phyloP scores from a whole-genome alignment of 1,140 invertebrate species.

The Nylanderia fulva region DNA sequence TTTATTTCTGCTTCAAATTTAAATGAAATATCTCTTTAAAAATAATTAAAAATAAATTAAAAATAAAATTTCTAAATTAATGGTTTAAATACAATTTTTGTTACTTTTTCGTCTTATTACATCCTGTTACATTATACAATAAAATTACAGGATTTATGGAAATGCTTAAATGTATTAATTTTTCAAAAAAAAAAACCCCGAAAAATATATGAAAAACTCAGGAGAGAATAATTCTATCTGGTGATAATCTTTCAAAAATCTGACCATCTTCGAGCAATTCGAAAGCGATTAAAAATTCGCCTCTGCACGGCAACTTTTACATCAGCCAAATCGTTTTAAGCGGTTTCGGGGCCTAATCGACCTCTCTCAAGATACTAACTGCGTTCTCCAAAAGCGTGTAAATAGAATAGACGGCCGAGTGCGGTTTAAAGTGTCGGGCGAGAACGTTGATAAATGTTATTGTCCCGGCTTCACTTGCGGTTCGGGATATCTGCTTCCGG shows the following conservation, averaged over 20 bases:
- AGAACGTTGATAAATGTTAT: conserved; percentile 78
- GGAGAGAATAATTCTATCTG: background rate
- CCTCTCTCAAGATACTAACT: conserved; percentile 23
- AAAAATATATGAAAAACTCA: background rate
- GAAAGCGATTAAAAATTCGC: background rate
- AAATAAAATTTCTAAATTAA: too few relatives aligned
- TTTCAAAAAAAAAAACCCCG: background rate
- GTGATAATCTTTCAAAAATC: background rate
- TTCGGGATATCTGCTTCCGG: conserved; percentile 76
- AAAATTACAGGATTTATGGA: background rate
- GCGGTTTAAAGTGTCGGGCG: conserved; percentile 68
- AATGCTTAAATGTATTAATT: background rate
- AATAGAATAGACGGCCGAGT: conserved; percentile 63
- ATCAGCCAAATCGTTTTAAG: background rate
- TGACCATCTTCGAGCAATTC: background rate
- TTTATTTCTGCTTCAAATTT: background rate
- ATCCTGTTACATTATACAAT: background rate
- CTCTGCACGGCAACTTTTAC: too few relatives aligned
- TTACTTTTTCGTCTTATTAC: background rate
- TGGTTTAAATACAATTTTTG: background rate
- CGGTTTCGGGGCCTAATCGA: background rate
- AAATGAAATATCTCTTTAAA: background rate
- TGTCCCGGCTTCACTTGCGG: conserved; percentile 76
- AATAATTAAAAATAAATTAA: too few relatives aligned
- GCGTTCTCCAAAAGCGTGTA: conserved; percentile 24